phyloP scores from a whole-genome alignment of 1,140 invertebrate genomes.

The Formica selysi region DNA sequence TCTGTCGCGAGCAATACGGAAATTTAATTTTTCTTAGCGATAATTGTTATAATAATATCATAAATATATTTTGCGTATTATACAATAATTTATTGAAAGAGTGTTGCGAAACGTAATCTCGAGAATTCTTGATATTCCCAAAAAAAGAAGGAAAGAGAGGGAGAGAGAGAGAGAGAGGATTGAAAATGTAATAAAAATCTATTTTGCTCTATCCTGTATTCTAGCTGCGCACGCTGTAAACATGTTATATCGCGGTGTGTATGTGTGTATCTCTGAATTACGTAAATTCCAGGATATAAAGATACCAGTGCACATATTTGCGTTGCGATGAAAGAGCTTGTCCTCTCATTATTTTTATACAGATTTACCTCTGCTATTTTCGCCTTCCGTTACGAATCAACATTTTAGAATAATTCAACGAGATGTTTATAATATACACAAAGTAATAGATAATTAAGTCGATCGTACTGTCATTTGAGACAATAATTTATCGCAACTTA shows the following conservation, averaged over 20 bases:
- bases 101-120: not conserved
- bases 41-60: constrained; percentile 22
- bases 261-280: not conserved
- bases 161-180: too few species aligned
- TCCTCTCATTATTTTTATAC: constrained; percentile 6
- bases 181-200: constrained; percentile 30
- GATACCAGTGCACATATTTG: constrained; percentile 27
- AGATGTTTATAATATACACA: not conserved
- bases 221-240: not conserved
- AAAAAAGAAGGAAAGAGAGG: too few species aligned
- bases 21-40: not conserved
- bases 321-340: constrained; percentile 11
- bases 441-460: too few species aligned
- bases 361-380: constrained; percentile 22
- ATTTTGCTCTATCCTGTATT: constrained; percentile 37
- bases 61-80: constrained; percentile 17
- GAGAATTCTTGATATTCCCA: not conserved
- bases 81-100: not conserved
- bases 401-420: not conserved
- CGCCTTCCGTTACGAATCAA: not conserved
- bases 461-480: not conserved
- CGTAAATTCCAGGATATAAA: constrained; percentile 39
- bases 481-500: not conserved
- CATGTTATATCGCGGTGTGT: constrained; percentile 21
- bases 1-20: not conserved